Evolutionary conservation across 2,888 invertebrate species (phyloP), one percentile per base, ranked within the genome.

Genomic region (Agrochola litura): DNA sequence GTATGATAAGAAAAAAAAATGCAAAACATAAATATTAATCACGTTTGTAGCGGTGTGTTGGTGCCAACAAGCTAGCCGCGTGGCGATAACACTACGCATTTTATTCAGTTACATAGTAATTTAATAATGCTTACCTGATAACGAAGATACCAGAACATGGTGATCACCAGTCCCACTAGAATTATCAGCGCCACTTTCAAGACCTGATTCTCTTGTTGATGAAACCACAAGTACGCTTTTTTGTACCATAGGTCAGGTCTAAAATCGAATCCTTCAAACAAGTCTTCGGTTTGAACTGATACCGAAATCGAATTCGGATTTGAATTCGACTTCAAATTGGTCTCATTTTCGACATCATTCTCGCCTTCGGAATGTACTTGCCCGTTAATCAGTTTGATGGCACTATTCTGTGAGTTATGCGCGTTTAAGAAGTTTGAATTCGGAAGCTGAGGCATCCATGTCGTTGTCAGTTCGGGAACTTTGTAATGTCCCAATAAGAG

Each of bases 101-200:
- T 71, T 68, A 52, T 67, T 66, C 14, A 30, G 63, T 69, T 58
- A 75, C 66, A 67, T 60, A 75, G 43, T 66, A 79, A 71, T 84
- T 60, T 61, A 61, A 60, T 64, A 71, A 37, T 8, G 25, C 75
- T 95, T 91, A 98, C 98, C 95, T 98, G 98, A 93, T 97, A 97
- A 90, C 98, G 97, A 61, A 98, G 97, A 91, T 98, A 98, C 98
- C 98, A 98, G 92, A 98, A 98, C 97, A 98, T 97, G 37, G 97
- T 97, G 79, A 98, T 96, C 76, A 98, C 97, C 82, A 98, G 96
- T 67, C 98, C 97, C 52, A 97, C 96, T 67, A 98, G 95, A 74
- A 98, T 97, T 54, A 98, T 97, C 3, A 98, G 92, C 37, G 97
- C 97, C 65, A 98, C 96, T 93, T 98, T 98, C 1, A 98, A 93